Evolutionary conservation across 2,113 vertebrate species (phyloP).

Genomic region (Coryphaenoides rupestris): DNA sequence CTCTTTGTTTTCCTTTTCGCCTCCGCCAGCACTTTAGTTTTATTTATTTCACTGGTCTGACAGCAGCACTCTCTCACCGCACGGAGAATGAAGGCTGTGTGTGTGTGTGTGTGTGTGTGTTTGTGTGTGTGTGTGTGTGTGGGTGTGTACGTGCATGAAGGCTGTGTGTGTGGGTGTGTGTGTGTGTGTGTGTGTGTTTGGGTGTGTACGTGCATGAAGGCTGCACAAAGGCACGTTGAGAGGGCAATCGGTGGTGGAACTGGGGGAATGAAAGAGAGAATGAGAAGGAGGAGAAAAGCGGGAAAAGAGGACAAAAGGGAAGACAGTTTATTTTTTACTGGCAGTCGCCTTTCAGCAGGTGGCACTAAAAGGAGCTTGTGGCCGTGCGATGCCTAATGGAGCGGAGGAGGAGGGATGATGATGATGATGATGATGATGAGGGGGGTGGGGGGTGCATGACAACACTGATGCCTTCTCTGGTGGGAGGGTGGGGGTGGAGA

Average conservation of each 20-base stretch:
- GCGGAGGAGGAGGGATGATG: conserved; percentile 44
- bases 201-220: conserved; percentile 25
- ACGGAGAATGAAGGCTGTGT: conserved; percentile 27
- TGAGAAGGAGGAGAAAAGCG: neutral
- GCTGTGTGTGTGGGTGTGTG: conserved; percentile 31
- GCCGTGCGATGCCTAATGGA: conserved; percentile 33
- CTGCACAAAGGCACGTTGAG: conserved; percentile 25
- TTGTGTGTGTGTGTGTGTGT: conserved; percentile 27
- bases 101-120: conserved; percentile 28
- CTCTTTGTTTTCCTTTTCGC: neutral
- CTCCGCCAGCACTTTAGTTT: conserved; percentile 18
- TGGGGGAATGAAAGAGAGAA: neutral
- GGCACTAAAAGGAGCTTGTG: neutral
- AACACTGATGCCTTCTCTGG: too few species aligned
- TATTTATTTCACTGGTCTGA: conserved; percentile 14
- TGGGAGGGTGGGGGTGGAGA: too few species aligned
- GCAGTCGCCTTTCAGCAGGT: neutral
- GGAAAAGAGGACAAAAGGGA: neutral
- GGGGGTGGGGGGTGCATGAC: too few species aligned
- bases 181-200: conserved; percentile 19
- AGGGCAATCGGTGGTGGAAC: too few species aligned
- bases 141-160: conserved; percentile 10
- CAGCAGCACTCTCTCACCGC: conserved; percentile 30
- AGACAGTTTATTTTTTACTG: neutral
- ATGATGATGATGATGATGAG: too few species aligned